Evolutionary conservation across 2,888 invertebrate species (phyloP), one percentile per base, ranked within the genome.

Genomic region (Parnassius mnemosyne): DNA sequence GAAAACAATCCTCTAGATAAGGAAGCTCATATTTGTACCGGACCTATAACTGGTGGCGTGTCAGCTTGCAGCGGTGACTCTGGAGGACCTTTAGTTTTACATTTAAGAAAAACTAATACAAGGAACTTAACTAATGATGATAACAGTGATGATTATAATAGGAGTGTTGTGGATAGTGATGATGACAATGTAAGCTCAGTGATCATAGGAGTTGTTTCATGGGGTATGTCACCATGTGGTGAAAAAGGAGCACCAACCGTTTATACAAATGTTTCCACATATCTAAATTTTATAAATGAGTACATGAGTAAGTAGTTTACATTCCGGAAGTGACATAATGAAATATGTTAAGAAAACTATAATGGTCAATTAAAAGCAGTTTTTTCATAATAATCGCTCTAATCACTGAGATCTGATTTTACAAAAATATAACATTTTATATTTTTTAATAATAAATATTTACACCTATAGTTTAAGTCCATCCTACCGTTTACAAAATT

Each of bases 11-110:
- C 92, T 16, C 71, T 92, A 1, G 80, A 83, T 59, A 79, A 80
- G 70, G 68, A 81, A 1, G 84, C 88, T 20, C 91, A 93, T 66
- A 79, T 93, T 46, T 93, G 93, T 71, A 92, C 93, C 1, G 93
- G 93, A 0, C 92, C 93, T 0, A 70, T 86, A 7, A 76, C 75
- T 3, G 92, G 92, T 3, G 92, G 91, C 0, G 71, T 87, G 12
- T 87, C 92, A n/a, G 92, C 92, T 11, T 93, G 93, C 70, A 84
- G 76, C 53, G 93, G 93, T 12, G 93, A 93, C 66, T 93, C 93
- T 10, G 93, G 93, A 2, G 93, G 93, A 10, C 93, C 93, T 0
- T 75, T 93, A 11, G 80, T 92, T 20, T 80, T 79, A 68, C 80
- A 75, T 44, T 55, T 76, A 3, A 71, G 68, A 64, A 56, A 66